A percentile compares a stretch with the other conserved stretches of the same genome.
Evolutionary conservation across 2,797 vertebrate genomes (phyloP).

Genomic region (Spea hammondii): DNA sequence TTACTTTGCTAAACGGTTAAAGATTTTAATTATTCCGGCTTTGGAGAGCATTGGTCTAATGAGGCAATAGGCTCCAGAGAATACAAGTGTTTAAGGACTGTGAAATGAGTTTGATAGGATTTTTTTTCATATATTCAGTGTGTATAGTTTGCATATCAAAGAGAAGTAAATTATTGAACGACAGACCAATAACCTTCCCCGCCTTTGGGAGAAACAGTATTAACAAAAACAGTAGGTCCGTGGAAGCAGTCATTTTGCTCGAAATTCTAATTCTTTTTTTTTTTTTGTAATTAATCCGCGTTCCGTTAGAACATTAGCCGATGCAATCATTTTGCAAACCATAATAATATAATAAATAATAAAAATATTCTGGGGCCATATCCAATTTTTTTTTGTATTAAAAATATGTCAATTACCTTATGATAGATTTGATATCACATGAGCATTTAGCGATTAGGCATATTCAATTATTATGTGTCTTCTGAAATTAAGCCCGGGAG

Average conservation of each 20-base stretch:
- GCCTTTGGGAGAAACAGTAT: conserved; percentile 71
- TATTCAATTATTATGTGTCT: conserved; percentile 76
- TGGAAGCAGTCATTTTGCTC: conserved; percentile 57
- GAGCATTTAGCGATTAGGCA: conserved; percentile 75
- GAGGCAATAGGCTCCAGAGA: conserved; percentile 97
- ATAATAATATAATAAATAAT: conserved; percentile 32
- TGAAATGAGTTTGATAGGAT: conserved; percentile 99
- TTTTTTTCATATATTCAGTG: conserved; percentile 92
- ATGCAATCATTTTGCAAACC: conserved; percentile 65
- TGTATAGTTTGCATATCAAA: conserved; percentile 99
- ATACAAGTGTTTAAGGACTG: conserved; percentile 95
- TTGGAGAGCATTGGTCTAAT: conserved; percentile 99
- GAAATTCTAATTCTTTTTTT: neutral
- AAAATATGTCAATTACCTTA: conserved; percentile 74
- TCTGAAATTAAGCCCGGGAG: conserved; percentile 72
- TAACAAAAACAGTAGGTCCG: conserved; percentile 79
- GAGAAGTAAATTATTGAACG: conserved; percentile 99
- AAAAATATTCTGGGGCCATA: conserved; percentile 52
- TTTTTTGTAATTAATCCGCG: conserved; percentile 70
- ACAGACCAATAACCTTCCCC: conserved; percentile 99
- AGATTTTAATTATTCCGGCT: conserved; percentile 99
- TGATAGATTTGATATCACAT: conserved; percentile 77
- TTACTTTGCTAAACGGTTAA: conserved; percentile 99
- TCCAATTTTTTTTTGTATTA: conserved; percentile 53
- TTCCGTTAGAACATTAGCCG: conserved; percentile 67